Evolutionary conservation across 2,113 vertebrate species (phyloP).

Genomic region (Gasterosteus aculeatus): DNA sequence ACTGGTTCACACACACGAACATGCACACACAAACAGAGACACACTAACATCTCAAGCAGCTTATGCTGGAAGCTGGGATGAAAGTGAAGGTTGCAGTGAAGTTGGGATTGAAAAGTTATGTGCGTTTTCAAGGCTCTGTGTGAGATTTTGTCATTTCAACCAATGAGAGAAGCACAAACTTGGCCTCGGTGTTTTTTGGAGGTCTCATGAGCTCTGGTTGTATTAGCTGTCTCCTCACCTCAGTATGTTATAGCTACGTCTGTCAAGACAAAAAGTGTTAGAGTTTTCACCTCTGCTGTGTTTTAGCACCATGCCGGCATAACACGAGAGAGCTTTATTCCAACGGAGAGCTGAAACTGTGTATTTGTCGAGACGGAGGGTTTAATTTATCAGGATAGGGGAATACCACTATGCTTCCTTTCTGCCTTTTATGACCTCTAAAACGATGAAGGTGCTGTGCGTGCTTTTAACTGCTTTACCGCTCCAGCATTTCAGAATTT

Average conservation of each 20-base stretch:
- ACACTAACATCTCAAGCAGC: constrained; percentile 25
- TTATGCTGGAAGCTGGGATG: constrained; percentile 31
- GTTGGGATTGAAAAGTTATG: constrained; percentile 3
- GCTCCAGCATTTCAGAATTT: constrained; percentile 18
- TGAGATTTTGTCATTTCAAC: constrained; percentile 13
- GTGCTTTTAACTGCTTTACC: constrained; percentile 17
- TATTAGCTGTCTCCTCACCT: constrained; percentile 54
- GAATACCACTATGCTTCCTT: neutral
- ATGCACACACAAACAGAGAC: neutral
- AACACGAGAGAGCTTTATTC: neutral
- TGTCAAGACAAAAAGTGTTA: constrained; percentile 28
- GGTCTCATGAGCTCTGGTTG: constrained; percentile 41
- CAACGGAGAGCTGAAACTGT: neutral
- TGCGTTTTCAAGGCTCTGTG: constrained; percentile 6
- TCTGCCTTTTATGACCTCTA: constrained; percentile 5
- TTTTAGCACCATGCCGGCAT: constrained; percentile 23
- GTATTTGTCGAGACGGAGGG: neutral
- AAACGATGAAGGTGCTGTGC: constrained; percentile 12
- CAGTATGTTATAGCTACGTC: constrained; percentile 25
- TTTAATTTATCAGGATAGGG: neutral
- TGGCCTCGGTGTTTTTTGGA: constrained; percentile 36
- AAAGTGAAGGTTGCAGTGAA: constrained; percentile 52
- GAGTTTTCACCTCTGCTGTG: constrained; percentile 59
- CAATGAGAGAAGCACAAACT: constrained; percentile 14
- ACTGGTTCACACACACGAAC: constrained; percentile 19